These are phyloP conservation scores for Ictalurus furcatus DNA, from an alignment of 2,113 vertebrate genomes.

Conservation along the genomic window DNA sequence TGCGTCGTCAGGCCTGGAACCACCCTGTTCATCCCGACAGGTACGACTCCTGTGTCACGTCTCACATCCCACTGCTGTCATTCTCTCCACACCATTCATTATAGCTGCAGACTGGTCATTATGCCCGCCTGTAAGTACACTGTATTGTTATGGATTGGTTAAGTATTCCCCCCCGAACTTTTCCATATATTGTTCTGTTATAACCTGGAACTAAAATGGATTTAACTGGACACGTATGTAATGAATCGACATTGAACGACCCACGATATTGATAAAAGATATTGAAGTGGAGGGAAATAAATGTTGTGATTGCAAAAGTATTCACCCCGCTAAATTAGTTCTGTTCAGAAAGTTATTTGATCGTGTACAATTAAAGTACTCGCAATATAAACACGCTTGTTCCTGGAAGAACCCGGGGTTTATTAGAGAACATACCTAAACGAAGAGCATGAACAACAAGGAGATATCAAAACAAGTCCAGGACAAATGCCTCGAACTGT, in stretches of 20 bases:
- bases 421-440: background rate
- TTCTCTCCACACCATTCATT: background rate
- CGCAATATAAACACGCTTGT: background rate
- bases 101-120: background rate
- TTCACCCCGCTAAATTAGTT: background rate
- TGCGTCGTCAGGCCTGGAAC: conserved; percentile 91
- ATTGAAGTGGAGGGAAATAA: too few relatives aligned
- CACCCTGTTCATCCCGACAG: conserved; percentile 96
- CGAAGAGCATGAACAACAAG: background rate
- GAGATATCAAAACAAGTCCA: background rate
- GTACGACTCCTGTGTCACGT: conserved; percentile 61
- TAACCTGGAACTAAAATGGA: background rate
- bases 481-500: background rate
- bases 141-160: background rate
- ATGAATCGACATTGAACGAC: background rate
- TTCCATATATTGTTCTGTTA: background rate
- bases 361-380: background rate
- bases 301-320: too few relatives aligned
- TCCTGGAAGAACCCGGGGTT: too few relatives aligned
- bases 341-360: background rate
- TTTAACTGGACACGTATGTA: background rate
- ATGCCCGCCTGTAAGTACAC: background rate
- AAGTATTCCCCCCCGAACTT: background rate
- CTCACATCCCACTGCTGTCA: background rate
- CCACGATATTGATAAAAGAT: background rate